A percentile compares a stretch with the other conserved stretches of the same genome.
Evolutionary conservation across 1,140 invertebrate species (phyloP).

Genomic region (Platorchestia sp.): DNA sequence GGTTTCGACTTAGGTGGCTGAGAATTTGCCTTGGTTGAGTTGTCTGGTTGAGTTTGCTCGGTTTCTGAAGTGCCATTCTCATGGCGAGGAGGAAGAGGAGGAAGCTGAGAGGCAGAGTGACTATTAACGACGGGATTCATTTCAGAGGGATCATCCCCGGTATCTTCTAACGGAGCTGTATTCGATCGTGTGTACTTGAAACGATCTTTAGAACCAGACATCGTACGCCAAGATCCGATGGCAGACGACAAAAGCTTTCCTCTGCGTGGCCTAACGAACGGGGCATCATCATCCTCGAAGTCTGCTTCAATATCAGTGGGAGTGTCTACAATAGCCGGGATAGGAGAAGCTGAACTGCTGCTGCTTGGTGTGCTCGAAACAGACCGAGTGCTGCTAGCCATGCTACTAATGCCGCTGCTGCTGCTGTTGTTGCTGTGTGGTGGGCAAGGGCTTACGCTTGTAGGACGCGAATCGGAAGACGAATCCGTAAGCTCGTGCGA

Average conservation of each 20-base stretch:
- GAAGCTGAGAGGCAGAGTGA: slow-evolving; percentile 64
- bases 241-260: slow-evolving; percentile 66
- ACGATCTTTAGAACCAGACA: slow-evolving; percentile 60
- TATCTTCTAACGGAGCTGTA: slow-evolving; percentile 65
- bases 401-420: slow-evolving; percentile 60
- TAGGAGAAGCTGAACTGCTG: slow-evolving; percentile 63
- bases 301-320: slow-evolving; percentile 64
- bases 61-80: slow-evolving; percentile 36
- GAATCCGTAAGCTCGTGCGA: slow-evolving; percentile 38
- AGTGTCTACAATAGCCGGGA: slow-evolving; percentile 58
- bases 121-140: slow-evolving; percentile 60
- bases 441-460: slow-evolving; percentile 61
- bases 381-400: slow-evolving; percentile 58
- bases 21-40: background rate
- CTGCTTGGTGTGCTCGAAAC: slow-evolving; percentile 64
- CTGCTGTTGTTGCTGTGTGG: slow-evolving; percentile 57
- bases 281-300: slow-evolving; percentile 62
- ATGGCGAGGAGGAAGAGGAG: slow-evolving; percentile 52
- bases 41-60: background rate
- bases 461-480: slow-evolving; percentile 54
- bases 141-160: slow-evolving; percentile 58
- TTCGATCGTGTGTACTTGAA: slow-evolving; percentile 64
- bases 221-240: slow-evolving; percentile 65
- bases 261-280: slow-evolving; percentile 62
- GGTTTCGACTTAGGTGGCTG: slow-evolving; percentile 54